Evolutionary conservation across 2,113 vertebrate species (phyloP).

Genomic region (Epinephelus fuscoguttatus): DNA sequence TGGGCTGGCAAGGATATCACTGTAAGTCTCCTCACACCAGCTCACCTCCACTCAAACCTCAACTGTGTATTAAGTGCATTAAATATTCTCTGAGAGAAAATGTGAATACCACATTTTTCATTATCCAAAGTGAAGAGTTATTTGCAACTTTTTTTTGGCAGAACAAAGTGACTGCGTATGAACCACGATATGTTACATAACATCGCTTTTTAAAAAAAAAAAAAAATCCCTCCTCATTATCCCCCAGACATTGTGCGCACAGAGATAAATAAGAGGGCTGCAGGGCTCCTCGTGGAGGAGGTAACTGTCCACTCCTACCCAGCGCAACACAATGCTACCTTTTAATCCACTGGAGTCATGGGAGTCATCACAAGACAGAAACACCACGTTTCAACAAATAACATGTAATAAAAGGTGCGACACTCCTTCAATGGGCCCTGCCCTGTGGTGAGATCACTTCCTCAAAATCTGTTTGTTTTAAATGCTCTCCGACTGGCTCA

Average conservation of each 20-base stretch:
- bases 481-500: conserved; percentile 15
- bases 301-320: conserved; percentile 40
- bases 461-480: conserved; percentile 32
- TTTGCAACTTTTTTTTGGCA: no score
- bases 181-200: not conserved
- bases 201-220: not conserved
- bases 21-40: conserved; percentile 82
- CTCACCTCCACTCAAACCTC: not conserved
- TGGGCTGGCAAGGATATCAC: conserved; percentile 98
- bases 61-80: not conserved
- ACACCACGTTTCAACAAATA: conserved; percentile 48
- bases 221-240: not conserved
- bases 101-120: not conserved
- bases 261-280: conserved; percentile 11
- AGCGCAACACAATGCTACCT: conserved; percentile 66
- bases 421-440: conserved; percentile 53
- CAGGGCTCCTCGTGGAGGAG: conserved; percentile 38
- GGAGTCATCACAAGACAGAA: conserved; percentile 69
- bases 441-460: conserved; percentile 56
- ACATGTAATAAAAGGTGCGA: conserved; percentile 61
- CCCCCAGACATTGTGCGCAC: not conserved
- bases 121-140: not conserved
- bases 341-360: conserved; percentile 73
- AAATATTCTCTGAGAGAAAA: not conserved
- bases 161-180: not conserved